Base-by-base conservation (phyloP, 2,888 invertebrate species). In the Apocheima hispidaria region DNA sequence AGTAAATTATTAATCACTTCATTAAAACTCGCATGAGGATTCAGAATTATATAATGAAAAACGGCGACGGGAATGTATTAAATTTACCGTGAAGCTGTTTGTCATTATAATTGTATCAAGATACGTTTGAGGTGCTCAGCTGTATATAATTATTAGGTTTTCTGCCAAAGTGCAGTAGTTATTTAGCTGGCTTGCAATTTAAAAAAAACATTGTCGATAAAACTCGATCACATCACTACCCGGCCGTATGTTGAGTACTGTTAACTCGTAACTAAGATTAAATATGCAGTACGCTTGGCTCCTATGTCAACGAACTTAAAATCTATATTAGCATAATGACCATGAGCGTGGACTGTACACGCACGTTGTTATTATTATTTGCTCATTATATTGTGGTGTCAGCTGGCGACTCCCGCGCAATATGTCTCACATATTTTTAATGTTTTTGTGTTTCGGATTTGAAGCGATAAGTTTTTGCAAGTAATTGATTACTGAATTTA, bases 381-480 rank as follows among this genome's bases (percentile, higher is more conserved):
- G 71, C 70, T 78, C 66, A 77, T 78, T 79, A 75, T 66, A 66
- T 63, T 63, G 63, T 73, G 72, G 78, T 74, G 82, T 84, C 84
- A 84, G 84, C 83, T 84, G 84, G 75, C 76, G 71, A 71, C 78
- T 78, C 74, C 76, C 72, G 78, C 76, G 74, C 76, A 72, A 60
- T 69, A 51, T 57, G 63, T 35, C 33, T 53, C 35, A 48, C 41
- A 44, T n/a, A 35, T 21, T 36, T 44, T 43, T n/a, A 53, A 56
- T 48, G 49, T 56, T 64, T 59, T 63, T 61, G 51, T 59, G 12
- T 57, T 54, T 60, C 55, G 54, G 60, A 28, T 64, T 64, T 46
- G 10, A 43, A 30, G 20, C 10, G 30, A 41, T 56, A 38, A 5
- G 41, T 10, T 35, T 44, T 46, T 48, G 20, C 38, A 26, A 36